Evolutionary conservation across 2,113 vertebrate genomes (phyloP), one percentile per base, ranked within the genome.

Genomic region (Apteryx owenii): DNA sequence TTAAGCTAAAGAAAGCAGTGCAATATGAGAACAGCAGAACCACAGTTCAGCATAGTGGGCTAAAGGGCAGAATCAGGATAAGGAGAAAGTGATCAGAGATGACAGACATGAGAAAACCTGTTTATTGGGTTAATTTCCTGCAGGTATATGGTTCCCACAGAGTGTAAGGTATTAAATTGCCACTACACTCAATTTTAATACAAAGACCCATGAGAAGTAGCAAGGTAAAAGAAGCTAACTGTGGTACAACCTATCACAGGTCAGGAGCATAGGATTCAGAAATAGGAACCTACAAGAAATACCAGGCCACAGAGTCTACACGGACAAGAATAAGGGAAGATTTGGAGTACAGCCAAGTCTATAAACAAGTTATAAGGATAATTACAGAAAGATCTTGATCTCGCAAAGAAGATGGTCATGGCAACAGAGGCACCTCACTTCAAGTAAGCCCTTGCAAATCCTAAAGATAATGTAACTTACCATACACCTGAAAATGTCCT

Each of bases 11-110:
- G 48, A 40, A 85, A 66, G 53, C 80, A 88, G 18, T 4, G 23
- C 36, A 92, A 42, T 5, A 16, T 13, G 28, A 54, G 6, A 93
- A 56, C 48, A 91, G 53, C 25, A 89, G n/a, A 69, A 82, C 26
- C 1, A 0, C 12, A 44, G 53, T 2, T 89, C 62, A 0, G 0
- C 33, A 15, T 1, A 60, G n/a, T 1, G 7, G 51, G 62, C 42
- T 15, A 53, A 9, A 73, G 11, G 21, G 29, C 73, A 89, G 70
- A 92, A 36, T 19, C 46, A 46, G 1, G 0, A 23, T 16, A 60
- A 84, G 26, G 26, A 81, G 26, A 51, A 90, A 89, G 65, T 22
- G 18, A 79, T 58, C 54, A 42, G 28, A 78, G 69, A 71, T 29
- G 42, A 68, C 17, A 56, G 36, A 66, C 29, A n/a, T 3, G 5